Conservation (phyloP, 2,797 vertebrate genomes). For the Percopsis omiscomaycus region DNA sequence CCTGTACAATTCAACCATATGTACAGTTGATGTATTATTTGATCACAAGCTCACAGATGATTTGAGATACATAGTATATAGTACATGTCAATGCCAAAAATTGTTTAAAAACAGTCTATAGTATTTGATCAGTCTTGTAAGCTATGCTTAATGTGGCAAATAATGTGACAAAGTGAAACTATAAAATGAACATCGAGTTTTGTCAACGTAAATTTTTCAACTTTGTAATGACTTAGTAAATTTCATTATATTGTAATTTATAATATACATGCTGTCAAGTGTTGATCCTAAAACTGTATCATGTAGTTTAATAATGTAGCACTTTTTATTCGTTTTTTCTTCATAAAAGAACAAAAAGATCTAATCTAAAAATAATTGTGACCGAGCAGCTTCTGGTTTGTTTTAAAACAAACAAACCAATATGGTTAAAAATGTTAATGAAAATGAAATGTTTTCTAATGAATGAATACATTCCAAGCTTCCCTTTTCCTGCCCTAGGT, state of each 20-base stretch:
- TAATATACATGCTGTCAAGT: constrained; percentile 28
- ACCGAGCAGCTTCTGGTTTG: too few species aligned
- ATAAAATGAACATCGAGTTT: neutral
- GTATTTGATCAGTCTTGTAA: constrained; percentile 20
- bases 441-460: too few species aligned
- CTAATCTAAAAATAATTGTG: too few species aligned
- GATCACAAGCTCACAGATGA: neutral
- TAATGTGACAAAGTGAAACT: constrained; percentile 13
- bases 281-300: constrained; percentile 24
- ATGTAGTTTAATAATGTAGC: constrained; percentile 8
- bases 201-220: constrained; percentile 11
- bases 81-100: neutral
- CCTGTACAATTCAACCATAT: constrained; percentile 54
- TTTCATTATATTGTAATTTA: constrained; percentile 19
- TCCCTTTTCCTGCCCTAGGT: constrained; percentile 12
- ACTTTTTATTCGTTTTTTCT: too few species aligned
- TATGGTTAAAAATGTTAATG: constrained; percentile 19
- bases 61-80: too few species aligned
- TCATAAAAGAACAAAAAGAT: too few species aligned
- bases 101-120: constrained; percentile 33
- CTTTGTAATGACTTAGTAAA: constrained; percentile 7
- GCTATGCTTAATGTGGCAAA: constrained; percentile 3
- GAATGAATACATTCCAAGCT: constrained; percentile 7
- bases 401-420: too few species aligned
- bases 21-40: constrained; percentile 23